These are phyloP conservation scores for Pachypanchax playfairii DNA, from an alignment of 2,113 vertebrate genomes.

Conservation along the genomic window DNA sequence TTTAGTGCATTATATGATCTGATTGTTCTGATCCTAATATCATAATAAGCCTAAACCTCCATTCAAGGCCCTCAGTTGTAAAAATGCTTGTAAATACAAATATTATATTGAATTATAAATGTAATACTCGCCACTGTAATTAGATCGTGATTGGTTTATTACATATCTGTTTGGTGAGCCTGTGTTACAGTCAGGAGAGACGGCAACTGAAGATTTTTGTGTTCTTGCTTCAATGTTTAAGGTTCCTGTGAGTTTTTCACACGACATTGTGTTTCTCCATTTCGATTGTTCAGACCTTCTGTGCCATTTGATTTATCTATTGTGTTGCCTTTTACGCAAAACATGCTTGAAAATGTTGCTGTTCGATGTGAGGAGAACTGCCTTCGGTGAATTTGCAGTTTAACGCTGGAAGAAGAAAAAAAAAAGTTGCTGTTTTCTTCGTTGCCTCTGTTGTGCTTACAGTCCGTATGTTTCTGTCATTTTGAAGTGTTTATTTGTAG, in stretches of 20 bases:
- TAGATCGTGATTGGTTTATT: slow-evolving; percentile 50
- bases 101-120: slow-evolving; percentile 79
- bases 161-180: slow-evolving; percentile 39
- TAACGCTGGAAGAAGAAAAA: slow-evolving; percentile 49
- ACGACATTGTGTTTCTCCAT: slow-evolving; percentile 56
- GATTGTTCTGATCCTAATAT: slow-evolving; percentile 71
- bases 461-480: slow-evolving; percentile 58
- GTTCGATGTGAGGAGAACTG: slow-evolving; percentile 63
- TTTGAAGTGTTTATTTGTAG: slow-evolving; percentile 51
- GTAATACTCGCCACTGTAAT: slow-evolving; percentile 65
- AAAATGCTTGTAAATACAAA: slow-evolving; percentile 80
- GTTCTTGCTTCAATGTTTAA: slow-evolving; percentile 55
- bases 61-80: slow-evolving; percentile 63
- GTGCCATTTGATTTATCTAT: slow-evolving; percentile 78
- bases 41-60: slow-evolving; percentile 58
- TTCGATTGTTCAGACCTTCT: slow-evolving; percentile 65
- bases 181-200: slow-evolving; percentile 45
- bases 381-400: slow-evolving; percentile 71
- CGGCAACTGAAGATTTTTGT: slow-evolving; percentile 15
- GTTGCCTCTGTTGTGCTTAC: slow-evolving; percentile 70
- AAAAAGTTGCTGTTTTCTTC: slow-evolving; percentile 22
- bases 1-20: slow-evolving; percentile 72
- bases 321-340: slow-evolving; percentile 72
- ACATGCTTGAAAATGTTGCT: slow-evolving; percentile 69
- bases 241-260: slow-evolving; percentile 63